These are phyloP conservation scores for Parambassis ranga DNA, from an alignment of 2,797 vertebrate species.

Conservation along the genomic window DNA sequence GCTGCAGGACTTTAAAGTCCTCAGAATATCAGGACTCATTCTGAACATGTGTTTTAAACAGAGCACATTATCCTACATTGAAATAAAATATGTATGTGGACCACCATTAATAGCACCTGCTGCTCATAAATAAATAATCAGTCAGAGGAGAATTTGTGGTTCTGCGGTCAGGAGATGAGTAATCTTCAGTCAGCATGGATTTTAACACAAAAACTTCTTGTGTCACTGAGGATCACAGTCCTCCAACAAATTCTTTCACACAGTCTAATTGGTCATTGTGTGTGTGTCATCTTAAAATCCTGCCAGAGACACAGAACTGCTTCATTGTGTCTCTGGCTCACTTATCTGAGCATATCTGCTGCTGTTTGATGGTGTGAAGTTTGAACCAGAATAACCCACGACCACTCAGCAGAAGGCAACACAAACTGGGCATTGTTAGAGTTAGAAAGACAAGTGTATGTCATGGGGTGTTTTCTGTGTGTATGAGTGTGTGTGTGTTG, in stretches of 20 bases:
- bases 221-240: too few relatives aligned
- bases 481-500: constrained; percentile 1
- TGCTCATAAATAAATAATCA: constrained; percentile 60
- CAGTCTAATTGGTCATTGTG: too few relatives aligned
- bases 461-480: constrained; percentile 1
- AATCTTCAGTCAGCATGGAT: background rate
- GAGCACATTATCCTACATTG: background rate
- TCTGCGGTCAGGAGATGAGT: background rate
- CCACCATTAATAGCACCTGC: constrained; percentile 55
- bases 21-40: background rate
- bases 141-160: background rate
- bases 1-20: background rate
- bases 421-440: constrained; percentile 70
- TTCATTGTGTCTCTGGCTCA: constrained; percentile 28
- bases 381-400: constrained; percentile 32
- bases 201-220: too few relatives aligned
- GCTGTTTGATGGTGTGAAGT: constrained; percentile 53
- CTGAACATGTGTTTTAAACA: background rate
- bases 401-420: constrained; percentile 26
- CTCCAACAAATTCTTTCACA: background rate
- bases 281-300: constrained; percentile 30
- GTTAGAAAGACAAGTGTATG: constrained; percentile 17
- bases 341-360: constrained; percentile 10
- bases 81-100: constrained; percentile 62
- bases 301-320: constrained; percentile 37